Percentiles rank a stretch among this genome's conserved stretches.
Conservation (phyloP, 1,140 invertebrate species). For the Marisa cornuarietis region DNA sequence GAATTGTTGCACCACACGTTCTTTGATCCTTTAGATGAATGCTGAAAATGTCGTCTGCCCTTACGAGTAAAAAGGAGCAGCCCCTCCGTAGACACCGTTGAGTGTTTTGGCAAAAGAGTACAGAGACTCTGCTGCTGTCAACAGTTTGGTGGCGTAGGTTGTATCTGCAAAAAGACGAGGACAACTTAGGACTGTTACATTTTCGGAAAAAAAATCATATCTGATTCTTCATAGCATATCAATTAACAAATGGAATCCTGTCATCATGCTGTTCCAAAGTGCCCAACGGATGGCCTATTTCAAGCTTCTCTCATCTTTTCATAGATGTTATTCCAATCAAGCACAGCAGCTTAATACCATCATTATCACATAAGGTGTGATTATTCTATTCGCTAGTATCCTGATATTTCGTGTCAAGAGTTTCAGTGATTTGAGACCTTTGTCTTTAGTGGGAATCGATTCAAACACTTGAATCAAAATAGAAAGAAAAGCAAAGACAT, state of each 20-base stretch:
- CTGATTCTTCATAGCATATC: neutral
- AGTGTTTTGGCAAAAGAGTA: constrained; percentile 72
- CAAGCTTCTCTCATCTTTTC: neutral
- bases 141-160: constrained; percentile 67
- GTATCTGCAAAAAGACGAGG: constrained; percentile 66
- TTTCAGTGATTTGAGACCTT: neutral
- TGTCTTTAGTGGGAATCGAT: constrained; percentile 1
- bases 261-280: neutral
- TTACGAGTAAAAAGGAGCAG: neutral
- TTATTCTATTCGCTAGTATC: neutral
- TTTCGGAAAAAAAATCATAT: neutral
- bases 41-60: too few relatives aligned
- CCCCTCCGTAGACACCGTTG: constrained; percentile 61
- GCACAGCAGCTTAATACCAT: too few relatives aligned
- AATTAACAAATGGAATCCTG: neutral
- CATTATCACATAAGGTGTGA: neutral
- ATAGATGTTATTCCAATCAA: neutral
- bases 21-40: too few relatives aligned
- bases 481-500: neutral
- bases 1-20: too few relatives aligned
- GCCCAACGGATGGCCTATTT: too few relatives aligned
- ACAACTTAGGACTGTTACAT: neutral
- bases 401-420: too few relatives aligned
- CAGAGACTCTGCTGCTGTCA: constrained; percentile 70
- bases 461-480: neutral